These are phyloP conservation scores for Uropsilus gracilis DNA, from an alignment of 2,113 vertebrate species.

Conservation along the genomic window DNA sequence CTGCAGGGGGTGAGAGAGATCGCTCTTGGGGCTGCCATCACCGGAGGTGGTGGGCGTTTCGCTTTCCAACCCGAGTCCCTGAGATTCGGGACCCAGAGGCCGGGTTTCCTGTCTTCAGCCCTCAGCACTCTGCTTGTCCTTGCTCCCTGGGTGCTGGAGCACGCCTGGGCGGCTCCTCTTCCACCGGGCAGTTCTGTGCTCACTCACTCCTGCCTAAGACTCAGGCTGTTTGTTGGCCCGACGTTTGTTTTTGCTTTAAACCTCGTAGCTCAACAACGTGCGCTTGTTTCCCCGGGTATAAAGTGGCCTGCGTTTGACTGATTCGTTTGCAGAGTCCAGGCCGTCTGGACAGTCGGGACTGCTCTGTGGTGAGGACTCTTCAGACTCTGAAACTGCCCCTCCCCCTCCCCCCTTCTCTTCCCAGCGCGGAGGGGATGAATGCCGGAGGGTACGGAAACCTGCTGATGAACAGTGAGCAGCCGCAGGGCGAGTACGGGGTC, in stretches of 20 bases:
- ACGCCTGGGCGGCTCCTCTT: neutral
- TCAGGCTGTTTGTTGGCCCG: neutral
- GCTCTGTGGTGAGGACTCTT: slow-evolving; percentile 1
- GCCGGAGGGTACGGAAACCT: slow-evolving; percentile 97
- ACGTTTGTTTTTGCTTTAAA: neutral
- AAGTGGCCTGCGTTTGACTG: neutral
- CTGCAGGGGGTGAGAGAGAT: neutral
- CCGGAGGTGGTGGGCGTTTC: neutral
- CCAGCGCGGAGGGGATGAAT: slow-evolving; percentile 97
- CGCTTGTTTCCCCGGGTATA: neutral
- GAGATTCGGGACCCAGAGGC: neutral
- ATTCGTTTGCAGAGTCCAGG: neutral
- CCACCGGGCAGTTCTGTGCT: neutral
- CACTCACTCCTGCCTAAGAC: neutral
- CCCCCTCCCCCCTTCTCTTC: neutral
- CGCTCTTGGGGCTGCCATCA: neutral
- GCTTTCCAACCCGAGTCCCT: neutral
- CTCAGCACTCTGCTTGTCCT: neutral
- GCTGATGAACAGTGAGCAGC: slow-evolving; percentile 95
- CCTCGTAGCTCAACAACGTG: neutral
- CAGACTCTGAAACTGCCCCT: neutral
- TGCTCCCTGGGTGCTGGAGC: neutral
- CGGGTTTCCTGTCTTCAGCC: neutral
- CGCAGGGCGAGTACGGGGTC: slow-evolving; percentile 95
- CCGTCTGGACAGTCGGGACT: neutral